phyloP scores from a whole-genome alignment of 2,797 vertebrate genomes.

The Amniataba percoides region DNA sequence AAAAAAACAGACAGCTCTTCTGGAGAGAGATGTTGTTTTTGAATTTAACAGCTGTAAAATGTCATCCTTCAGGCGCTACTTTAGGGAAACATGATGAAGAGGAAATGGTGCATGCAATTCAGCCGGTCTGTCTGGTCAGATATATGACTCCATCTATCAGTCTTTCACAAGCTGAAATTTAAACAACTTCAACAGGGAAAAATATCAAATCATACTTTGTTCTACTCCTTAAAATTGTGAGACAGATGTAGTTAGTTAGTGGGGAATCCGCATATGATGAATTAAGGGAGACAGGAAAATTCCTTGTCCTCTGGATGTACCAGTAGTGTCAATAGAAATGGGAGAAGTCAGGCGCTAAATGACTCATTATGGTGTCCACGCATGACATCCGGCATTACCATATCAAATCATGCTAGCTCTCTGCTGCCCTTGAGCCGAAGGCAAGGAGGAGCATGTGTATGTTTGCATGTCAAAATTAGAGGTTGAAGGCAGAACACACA shows the following conservation, averaged over 20 bases:
- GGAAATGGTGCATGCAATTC: constrained; percentile 22
- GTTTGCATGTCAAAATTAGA: constrained; percentile 46
- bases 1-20: neutral
- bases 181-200: constrained; percentile 5
- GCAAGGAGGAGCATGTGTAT: constrained; percentile 14
- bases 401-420: constrained; percentile 74
- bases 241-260: constrained; percentile 34
- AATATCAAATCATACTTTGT: neutral
- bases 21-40: neutral
- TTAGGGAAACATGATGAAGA: constrained; percentile 15
- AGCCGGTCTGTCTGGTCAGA: constrained; percentile 6
- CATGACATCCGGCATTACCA: constrained; percentile 82
- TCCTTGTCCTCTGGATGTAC: constrained; percentile 75
- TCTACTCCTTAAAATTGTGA: neutral
- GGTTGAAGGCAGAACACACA: constrained; percentile 2
- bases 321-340: constrained; percentile 77
- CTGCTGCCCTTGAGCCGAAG: constrained; percentile 70
- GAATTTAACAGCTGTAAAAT: constrained; percentile 4
- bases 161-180: neutral
- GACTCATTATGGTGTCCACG: constrained; percentile 80
- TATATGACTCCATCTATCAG: neutral
- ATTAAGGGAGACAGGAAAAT: constrained; percentile 59
- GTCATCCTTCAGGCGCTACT: constrained; percentile 1
- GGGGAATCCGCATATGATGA: constrained; percentile 41
- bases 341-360: constrained; percentile 81